Percentiles rank a stretch among this genome's conserved stretches.
phyloP scores from a whole-genome alignment of 2,888 invertebrate species.

The Meteorus cinctellus region DNA sequence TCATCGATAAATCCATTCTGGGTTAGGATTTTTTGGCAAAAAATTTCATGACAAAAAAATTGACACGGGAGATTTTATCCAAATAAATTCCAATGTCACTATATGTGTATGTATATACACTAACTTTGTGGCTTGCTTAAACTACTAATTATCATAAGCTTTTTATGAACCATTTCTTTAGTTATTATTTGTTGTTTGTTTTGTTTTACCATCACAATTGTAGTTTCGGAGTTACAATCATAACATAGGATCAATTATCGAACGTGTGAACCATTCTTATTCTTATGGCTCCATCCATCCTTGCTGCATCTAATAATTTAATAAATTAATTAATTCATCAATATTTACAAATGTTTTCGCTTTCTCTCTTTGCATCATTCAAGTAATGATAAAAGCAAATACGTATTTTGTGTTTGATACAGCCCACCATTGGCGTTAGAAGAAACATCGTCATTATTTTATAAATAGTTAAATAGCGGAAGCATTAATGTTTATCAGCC shows the following conservation, averaged over 20 bases:
- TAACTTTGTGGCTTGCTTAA: slow-evolving; percentile 34
- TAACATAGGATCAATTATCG: slow-evolving; percentile 3
- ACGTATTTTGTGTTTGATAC: slow-evolving; percentile 14
- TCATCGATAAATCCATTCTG: not conserved
- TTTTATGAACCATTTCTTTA: slow-evolving; percentile 14
- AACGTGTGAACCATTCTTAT: slow-evolving; percentile 17
- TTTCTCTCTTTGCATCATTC: slow-evolving; percentile 15
- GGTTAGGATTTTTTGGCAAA: slow-evolving; percentile 23
- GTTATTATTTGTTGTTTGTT: not conserved
- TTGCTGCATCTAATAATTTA: not conserved
- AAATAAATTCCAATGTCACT: slow-evolving; percentile 20
- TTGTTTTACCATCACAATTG: slow-evolving; percentile 38
- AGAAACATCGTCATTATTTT: not conserved
- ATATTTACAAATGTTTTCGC: slow-evolving; percentile 18
- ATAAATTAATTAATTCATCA: not conserved
- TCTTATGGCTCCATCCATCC: slow-evolving; percentile 14
- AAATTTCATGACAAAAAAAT: slow-evolving; percentile 21
- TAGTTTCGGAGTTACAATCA: slow-evolving; percentile 37
- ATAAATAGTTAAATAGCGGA: slow-evolving; percentile 18
- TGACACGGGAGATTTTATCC: slow-evolving; percentile 1
- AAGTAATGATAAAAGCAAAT: slow-evolving; percentile 24
- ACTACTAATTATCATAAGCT: slow-evolving; percentile 35
- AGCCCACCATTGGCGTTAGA: slow-evolving; percentile 16
- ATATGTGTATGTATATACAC: not conserved
- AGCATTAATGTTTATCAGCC: slow-evolving; percentile 30